Base-by-base conservation (phyloP, 2,797 vertebrate genomes). In the Remorina albescens region DNA sequence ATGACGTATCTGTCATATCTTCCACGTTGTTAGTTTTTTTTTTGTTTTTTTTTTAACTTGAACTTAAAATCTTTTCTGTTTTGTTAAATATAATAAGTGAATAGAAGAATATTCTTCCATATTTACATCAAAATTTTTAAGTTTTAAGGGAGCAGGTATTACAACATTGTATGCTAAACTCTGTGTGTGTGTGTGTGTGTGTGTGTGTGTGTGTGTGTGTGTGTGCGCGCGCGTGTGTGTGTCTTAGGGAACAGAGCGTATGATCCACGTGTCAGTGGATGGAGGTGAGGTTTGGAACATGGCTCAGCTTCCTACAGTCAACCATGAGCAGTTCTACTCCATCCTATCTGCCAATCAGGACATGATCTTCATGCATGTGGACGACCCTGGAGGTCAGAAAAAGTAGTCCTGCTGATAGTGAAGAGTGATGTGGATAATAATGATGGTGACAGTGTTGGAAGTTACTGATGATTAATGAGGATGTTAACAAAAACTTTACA, bases 291-390 rank as follows among this genome's bases (percentile, higher is more conserved):
- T 91, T 0, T 99, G 97, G 97, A 98, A 96, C 87, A 95, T 97
- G 88, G 97, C 97, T 23, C 97, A 99, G 90, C 96, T 99, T 47
- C 97, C 97, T 6, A 94, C 95, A 1, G 97, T 98, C 18, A 95
- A 95, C 5, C 95, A 97, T 15, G 96, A 98, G 64, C 97, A 98
- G 73, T 99, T 99, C 80, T 99, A 98, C 80, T 98, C 97, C 70
- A 97, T 98, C 89, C 92, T 99, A 67, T 90, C 96, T 9, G 96
- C 96, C 42, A 97, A 94, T 61, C 94, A 96, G 6, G 95, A 98
- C 91, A 95, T 98, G 96, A 95, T 98, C 4, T 98, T 98, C 91
- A 98, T 98, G 96, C 97, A 98, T 5, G 97, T 98, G 55, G 97
- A 98, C 21, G 96, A 97, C 59, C 96, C 95, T 0, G 96, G 96